Base-by-base conservation (phyloP, 2,113 vertebrate genomes). In the Neolamprologus fasciatus region DNA sequence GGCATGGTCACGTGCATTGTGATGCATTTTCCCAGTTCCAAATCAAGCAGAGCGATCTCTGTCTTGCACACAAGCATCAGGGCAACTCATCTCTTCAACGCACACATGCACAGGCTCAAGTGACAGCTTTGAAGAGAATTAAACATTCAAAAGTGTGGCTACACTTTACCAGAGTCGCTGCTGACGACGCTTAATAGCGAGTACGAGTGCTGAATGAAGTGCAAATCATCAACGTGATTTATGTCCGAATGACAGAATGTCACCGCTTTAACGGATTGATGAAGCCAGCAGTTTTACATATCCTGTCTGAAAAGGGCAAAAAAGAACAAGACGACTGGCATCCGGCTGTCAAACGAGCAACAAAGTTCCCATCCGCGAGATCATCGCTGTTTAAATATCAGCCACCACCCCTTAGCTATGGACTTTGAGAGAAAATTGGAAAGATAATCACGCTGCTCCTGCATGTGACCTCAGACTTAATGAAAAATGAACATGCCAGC, bases 401-500 rank as follows among this genome's bases (percentile, higher is more conserved):
- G n/a, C 73, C 14, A 8, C 58, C 26, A n/a, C 31, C 26, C 26
- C 40, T 9, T 61, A 14, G 61, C 21, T 61, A 53, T 79, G 57
- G 63, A 84, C 68, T 81, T 83, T 11, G 40, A 17, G 63, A 68
- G 55, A 16, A 85, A 54, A 68, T 55, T 79, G 19, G 71, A 85
- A 45, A 35, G 35, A 71, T 82, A 87, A 40, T 68, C 33, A 9
- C 10, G 16, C 82, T 12, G 53, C 83, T 88, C 31, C 42, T 11
- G 80, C 26, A 6, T 31, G 71, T 84, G 82, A 87, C 85, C 85
- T 33, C 5, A 12, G 57, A 83, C 55, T 54, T 73, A 86, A 37
- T 91, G 84, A 91, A 86, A 89, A 91, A 90, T 86, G 83, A 89
- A 81, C 78, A 19, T 58, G 84, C 47, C 90, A 79, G 31, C 85